These are phyloP conservation scores for Lethenteron camtschaticum DNA, from an alignment of 2,113 vertebrate species.

Conservation along the genomic window DNA sequence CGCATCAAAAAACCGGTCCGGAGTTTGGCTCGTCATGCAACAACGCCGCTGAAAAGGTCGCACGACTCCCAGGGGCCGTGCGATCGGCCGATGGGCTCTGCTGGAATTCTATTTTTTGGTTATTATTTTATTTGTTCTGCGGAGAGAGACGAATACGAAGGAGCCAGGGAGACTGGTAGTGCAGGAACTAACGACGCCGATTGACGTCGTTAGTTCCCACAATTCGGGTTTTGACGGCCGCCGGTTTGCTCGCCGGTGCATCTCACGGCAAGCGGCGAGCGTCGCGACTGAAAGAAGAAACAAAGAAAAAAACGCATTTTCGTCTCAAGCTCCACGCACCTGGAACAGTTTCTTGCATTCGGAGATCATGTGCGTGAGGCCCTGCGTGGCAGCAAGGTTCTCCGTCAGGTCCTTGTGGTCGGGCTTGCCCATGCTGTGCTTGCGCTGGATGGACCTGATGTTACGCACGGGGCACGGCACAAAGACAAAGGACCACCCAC, in stretches of 20 bases:
- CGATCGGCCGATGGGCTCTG: no score
- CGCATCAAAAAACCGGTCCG: no score
- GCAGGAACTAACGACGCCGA: neutral
- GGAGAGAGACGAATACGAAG: neutral
- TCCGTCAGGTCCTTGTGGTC: constrained; percentile 54
- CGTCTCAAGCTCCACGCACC: constrained; percentile 15
- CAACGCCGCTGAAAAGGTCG: no score
- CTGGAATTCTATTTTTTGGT: no score
- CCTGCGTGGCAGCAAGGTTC: constrained; percentile 52
- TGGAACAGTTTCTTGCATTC: constrained; percentile 43
- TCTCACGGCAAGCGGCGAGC: neutral
- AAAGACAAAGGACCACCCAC: no score
- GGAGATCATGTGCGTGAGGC: constrained; percentile 43
- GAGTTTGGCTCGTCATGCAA: no score
- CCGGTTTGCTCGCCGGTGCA: neutral
- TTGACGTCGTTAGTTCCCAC: neutral
- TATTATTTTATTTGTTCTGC: neutral
- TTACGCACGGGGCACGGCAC: no score
- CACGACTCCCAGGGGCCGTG: no score
- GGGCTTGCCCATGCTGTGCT: constrained; percentile 41
- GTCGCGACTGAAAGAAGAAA: neutral
- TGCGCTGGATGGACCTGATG: constrained; percentile 60
- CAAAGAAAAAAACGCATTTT: neutral
- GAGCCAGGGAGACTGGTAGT: neutral
- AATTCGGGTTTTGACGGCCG: neutral